Conservation (phyloP, 2,797 vertebrate species). For the Galagoides demidoff region DNA sequence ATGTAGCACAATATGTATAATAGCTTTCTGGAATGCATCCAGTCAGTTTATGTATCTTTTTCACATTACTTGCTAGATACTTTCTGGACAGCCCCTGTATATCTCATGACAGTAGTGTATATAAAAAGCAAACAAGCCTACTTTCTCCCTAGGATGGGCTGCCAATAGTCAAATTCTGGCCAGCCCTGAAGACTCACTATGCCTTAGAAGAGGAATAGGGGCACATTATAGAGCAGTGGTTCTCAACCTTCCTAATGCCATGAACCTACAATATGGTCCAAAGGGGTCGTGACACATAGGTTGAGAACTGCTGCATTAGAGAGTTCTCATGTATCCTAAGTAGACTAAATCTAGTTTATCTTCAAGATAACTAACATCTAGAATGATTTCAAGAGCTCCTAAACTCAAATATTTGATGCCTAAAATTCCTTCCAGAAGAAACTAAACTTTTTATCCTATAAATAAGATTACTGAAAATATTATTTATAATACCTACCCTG, state of each 20-base stretch:
- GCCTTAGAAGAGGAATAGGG: background rate
- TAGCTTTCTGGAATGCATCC: too few relatives aligned
- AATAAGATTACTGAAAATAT: slow-evolving; percentile 49
- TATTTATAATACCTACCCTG: background rate
- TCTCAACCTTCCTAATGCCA: too few relatives aligned
- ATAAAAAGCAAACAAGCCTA: background rate
- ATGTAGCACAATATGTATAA: background rate
- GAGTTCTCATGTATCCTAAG: background rate
- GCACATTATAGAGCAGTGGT: background rate
- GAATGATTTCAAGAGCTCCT: slow-evolving; percentile 5
- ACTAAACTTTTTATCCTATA: slow-evolving; percentile 1
- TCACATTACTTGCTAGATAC: too few relatives aligned
- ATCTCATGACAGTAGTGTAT: background rate
- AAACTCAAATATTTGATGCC: background rate
- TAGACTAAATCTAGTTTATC: background rate
- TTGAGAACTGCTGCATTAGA: too few relatives aligned
- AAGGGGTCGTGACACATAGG: too few relatives aligned
- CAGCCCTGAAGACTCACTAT: background rate
- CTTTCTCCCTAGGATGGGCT: background rate
- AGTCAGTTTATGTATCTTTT: too few relatives aligned
- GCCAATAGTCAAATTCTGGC: background rate
- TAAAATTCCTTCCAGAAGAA: slow-evolving; percentile 49
- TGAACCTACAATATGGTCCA: too few relatives aligned
- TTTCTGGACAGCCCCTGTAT: too few relatives aligned
- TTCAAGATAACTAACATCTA: slow-evolving; percentile 9